Percentiles rank a stretch among this genome's conserved stretches.
phyloP scores from a whole-genome alignment of 2,113 vertebrate species.

The Urocynchramus pylzowi region DNA sequence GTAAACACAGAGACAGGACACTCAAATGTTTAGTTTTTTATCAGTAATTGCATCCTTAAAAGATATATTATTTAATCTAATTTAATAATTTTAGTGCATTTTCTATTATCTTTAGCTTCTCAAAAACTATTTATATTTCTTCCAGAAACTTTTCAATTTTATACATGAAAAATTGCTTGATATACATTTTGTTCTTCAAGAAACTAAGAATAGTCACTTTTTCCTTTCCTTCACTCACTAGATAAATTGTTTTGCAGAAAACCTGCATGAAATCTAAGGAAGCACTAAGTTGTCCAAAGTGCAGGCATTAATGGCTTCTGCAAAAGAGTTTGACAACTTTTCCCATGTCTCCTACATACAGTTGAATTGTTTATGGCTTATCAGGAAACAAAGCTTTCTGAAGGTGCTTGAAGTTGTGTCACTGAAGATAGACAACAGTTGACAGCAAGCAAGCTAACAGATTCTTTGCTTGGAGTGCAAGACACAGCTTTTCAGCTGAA shows the following conservation, averaged over 20 bases:
- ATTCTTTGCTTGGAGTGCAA: neutral
- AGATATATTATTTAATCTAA: neutral
- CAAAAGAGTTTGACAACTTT: neutral
- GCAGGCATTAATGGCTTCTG: neutral
- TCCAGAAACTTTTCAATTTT: neutral
- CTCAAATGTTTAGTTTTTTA: neutral
- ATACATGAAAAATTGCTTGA: neutral
- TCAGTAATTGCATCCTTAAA: neutral
- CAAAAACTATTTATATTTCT: neutral
- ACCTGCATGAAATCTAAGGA: neutral
- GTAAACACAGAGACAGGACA: neutral
- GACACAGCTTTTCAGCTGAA: neutral
- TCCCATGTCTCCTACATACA: neutral
- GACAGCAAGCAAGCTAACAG: neutral
- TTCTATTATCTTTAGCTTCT: neutral
- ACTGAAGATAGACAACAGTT: neutral
- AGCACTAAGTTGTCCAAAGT: neutral
- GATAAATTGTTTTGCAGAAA: neutral
- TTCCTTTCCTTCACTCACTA: neutral
- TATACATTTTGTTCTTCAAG: neutral
- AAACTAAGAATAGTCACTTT: neutral
- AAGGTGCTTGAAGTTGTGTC: neutral
- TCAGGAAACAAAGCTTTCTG: neutral
- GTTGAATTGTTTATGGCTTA: neutral
- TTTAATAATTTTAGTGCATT: neutral